Evolutionary conservation across 2,797 vertebrate species (phyloP), one percentile per base, ranked within the genome.

Genomic region (Nannoperca obscura): DNA sequence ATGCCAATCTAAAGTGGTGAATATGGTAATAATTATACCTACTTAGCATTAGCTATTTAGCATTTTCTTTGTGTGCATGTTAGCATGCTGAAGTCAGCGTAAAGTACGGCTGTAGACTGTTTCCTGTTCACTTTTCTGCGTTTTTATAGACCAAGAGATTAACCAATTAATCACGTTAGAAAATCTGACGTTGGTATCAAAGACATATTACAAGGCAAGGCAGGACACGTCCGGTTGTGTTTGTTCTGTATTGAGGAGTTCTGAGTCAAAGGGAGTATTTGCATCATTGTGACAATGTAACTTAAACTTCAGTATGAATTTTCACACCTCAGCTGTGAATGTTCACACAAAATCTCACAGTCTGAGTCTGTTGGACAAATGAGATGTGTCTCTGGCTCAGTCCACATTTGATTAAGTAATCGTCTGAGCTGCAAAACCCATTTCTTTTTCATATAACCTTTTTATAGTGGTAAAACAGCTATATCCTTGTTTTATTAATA

Each of bases 281-380:
- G 46, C 15, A 6, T 63, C 30, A 30, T 49, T 52, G 53, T 85
- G 67, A 78, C 71, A 66, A 17, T 74, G 22, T 38, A 59, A 60
- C 24, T 71, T 38, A 24, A 76, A 64, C 38, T 47, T 66, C 62
- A 49, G 59, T 34, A 17, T 74, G 64, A 70, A 30, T 71, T 13
- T 73, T 91, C 84, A 69, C 90, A 83, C 84, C 71, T 83, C 62
- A 50, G 78, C 74, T 87, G 84, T 81, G 88, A 87, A 71, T 76
- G 22, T 81, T 89, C 82, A 77, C 87, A 86, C 79, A 1, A 62
- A 38, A 81, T 73, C 84, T 83, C 82, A 83, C 82, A 64, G 71
- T 64, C 47, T 46, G 73, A 63, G 38, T 52, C 38, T 17, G 53
- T 7, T 64, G 22, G 40, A 66, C 10, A 64, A 78, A 54, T 14